These are phyloP conservation scores for Spheniscus humboldti DNA, from an alignment of 2,797 vertebrate species.

Conservation along the genomic window DNA sequence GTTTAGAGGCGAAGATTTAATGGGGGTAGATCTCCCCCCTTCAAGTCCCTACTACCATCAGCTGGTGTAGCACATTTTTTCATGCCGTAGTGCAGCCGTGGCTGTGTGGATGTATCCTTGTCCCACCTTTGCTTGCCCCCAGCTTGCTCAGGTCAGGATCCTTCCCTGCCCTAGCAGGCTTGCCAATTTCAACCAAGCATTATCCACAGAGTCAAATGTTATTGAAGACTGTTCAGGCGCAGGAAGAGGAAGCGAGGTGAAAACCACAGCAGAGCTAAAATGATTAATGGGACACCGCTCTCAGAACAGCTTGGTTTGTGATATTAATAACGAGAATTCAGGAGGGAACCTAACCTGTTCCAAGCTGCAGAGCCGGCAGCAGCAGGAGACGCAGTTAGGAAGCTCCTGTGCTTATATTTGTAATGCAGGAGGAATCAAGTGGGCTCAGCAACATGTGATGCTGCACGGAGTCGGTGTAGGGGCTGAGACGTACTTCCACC, in stretches of 20 bases:
- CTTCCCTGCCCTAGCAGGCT: not conserved
- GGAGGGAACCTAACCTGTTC: constrained; percentile 33
- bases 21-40: not conserved
- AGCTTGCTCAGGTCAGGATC: not conserved
- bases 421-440: not conserved
- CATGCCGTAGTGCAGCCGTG: accelerated
- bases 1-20: not conserved
- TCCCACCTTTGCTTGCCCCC: not conserved
- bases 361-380: not conserved
- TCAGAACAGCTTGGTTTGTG: constrained; percentile 41
- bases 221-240: not conserved
- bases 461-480: not conserved
- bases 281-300: constrained; percentile 51
- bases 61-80: not conserved
- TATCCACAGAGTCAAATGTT: not conserved
- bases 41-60: not conserved
- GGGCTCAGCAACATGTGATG: not conserved
- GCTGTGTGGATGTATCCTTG: not conserved
- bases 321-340: constrained; percentile 62
- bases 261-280: constrained; percentile 22
- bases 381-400: not conserved
- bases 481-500: not conserved
- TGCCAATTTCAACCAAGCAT: not conserved
- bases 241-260: constrained; percentile 31
- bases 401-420: not conserved